Evolutionary conservation across 2,797 vertebrate genomes (phyloP).

Genomic region (Aulostomus chinensis): DNA sequence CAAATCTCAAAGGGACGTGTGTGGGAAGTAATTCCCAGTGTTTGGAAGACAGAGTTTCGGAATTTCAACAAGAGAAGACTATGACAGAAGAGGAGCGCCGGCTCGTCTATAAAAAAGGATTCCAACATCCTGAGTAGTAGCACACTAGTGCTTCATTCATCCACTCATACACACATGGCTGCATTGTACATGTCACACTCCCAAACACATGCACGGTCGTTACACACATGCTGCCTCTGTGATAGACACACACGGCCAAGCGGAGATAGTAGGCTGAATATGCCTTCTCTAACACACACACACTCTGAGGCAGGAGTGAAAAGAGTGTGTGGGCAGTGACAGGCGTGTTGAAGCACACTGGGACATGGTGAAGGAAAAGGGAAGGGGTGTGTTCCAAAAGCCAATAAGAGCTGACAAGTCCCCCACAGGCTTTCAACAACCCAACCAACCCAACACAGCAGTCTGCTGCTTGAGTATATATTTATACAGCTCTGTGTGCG

Average conservation of each 20-base stretch:
- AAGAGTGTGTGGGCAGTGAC: constrained; percentile 42
- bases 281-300: background rate
- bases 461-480: background rate
- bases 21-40: no score
- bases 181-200: background rate
- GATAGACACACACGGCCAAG: no score
- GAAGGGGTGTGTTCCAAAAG: constrained; percentile 35
- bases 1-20: no score
- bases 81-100: no score
- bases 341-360: constrained; percentile 28
- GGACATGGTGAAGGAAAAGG: constrained; percentile 10
- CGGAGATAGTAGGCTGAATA: no score
- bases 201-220: background rate
- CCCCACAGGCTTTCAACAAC: constrained; percentile 27
- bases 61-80: no score
- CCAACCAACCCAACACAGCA: constrained; percentile 8
- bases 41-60: no score
- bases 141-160: background rate
- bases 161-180: background rate
- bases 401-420: constrained; percentile 55
- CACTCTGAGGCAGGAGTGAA: background rate
- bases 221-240: background rate
- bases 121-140: no score
- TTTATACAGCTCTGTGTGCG: background rate
- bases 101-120: no score